A percentile compares a stretch with the other conserved stretches of the same genome.
Evolutionary conservation across 2,888 invertebrate genomes (phyloP).

Genomic region (Anthrax anthrax): DNA sequence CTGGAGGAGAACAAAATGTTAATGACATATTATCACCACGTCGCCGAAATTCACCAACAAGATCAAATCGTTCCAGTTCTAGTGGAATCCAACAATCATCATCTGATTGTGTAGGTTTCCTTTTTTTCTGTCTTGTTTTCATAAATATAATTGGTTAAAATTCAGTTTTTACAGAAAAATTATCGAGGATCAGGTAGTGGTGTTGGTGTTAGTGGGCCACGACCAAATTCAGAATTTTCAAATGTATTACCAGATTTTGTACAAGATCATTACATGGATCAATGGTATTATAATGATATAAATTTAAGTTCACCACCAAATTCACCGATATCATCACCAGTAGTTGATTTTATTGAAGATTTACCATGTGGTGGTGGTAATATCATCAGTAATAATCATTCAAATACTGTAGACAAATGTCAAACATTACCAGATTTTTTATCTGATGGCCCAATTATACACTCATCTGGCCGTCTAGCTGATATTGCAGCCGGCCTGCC

Average conservation of each 20-base stretch:
- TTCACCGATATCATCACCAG: conserved; percentile 18
- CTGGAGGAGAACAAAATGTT: neutral
- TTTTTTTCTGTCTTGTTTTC: neutral
- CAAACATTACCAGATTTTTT: conserved; percentile 54
- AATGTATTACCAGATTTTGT: conserved; percentile 67
- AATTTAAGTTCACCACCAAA: conserved; percentile 27
- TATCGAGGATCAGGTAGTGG: neutral
- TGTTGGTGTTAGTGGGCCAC: neutral
- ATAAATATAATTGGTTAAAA: neutral
- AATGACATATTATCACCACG: conserved; percentile 4
- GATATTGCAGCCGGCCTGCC: conserved; percentile 32
- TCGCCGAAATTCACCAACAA: conserved; percentile 1
- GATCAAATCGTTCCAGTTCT: neutral
- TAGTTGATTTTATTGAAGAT: conserved; percentile 22
- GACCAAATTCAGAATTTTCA: conserved; percentile 17
- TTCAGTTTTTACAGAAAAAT: conserved; percentile 2
- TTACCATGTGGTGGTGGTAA: conserved; percentile 10
- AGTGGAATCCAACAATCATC: neutral
- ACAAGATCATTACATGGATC: conserved; percentile 73
- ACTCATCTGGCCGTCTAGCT: conserved; percentile 31
- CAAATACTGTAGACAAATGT: conserved; percentile 13
- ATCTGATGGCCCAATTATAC: conserved; percentile 48
- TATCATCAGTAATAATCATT: neutral
- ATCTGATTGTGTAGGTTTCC: neutral
- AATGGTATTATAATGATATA: conserved; percentile 35